These are phyloP conservation scores for Heliconius eleuchia DNA, from an alignment of 1,140 invertebrate species.

Conservation along the genomic window DNA sequence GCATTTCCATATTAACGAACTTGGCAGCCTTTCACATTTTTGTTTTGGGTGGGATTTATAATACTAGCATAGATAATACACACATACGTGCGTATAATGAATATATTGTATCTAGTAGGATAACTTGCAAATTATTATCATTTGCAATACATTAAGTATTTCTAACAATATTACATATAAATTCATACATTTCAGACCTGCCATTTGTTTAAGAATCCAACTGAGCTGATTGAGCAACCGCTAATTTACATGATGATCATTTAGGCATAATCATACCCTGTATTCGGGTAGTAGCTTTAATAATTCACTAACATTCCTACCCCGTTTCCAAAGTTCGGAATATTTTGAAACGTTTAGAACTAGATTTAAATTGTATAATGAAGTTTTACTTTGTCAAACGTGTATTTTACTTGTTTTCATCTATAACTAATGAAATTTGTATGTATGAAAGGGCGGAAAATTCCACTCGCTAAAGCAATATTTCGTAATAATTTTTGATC, in stretches of 20 bases:
- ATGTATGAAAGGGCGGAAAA: no score
- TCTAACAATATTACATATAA: conserved; percentile 5
- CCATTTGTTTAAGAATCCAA: background rate
- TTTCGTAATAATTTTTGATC: no score
- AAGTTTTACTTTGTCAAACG: background rate
- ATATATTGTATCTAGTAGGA: no score
- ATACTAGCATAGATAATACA: no score
- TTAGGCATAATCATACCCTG: conserved; percentile 1
- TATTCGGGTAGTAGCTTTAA: background rate
- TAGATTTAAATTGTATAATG: conserved; percentile 3
- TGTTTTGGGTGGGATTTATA: no score
- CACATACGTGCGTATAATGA: no score
- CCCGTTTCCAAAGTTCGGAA: background rate
- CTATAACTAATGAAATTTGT: background rate
- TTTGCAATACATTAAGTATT: background rate
- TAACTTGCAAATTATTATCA: no score
- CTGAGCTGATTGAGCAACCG: conserved; percentile 12
- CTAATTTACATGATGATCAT: conserved; percentile 1
- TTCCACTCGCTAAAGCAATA: no score
- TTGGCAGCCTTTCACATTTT: no score
- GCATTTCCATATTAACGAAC: no score
- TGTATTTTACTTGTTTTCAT: background rate
- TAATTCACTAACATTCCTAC: background rate
- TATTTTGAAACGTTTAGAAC: conserved; percentile 1
- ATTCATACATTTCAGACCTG: background rate